phyloP scores from a whole-genome alignment of 2,888 invertebrate genomes.

The Cheilosia pagana region DNA sequence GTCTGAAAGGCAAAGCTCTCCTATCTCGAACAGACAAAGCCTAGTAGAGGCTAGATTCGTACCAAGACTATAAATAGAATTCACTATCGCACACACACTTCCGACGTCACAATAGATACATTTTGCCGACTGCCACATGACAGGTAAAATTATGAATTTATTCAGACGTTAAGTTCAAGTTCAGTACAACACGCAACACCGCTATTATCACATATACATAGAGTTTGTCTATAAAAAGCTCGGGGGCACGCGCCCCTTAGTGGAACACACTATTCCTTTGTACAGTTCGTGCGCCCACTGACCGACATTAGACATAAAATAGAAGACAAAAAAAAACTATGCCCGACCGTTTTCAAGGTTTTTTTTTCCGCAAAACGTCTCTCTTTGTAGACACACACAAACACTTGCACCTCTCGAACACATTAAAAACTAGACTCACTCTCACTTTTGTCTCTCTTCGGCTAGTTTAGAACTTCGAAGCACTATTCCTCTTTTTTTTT shows the following conservation, averaged over 20 bases:
- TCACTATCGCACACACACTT: slow-evolving; percentile 68
- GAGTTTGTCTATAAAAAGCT: slow-evolving; percentile 51
- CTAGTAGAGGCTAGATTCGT: slow-evolving; percentile 87
- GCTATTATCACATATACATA: slow-evolving; percentile 11
- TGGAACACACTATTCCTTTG: slow-evolving; percentile 33
- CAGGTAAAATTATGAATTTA: slow-evolving; percentile 36
- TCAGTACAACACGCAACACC: slow-evolving; percentile 77
- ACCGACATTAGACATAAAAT: slow-evolving; percentile 72
- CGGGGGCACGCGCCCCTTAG: slow-evolving; percentile 49
- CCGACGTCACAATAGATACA: slow-evolving; percentile 27
- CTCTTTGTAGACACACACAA: neutral
- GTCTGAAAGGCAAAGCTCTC: slow-evolving; percentile 82
- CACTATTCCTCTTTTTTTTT: slow-evolving; percentile 45
- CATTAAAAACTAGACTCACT: slow-evolving; percentile 47
- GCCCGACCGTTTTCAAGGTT: slow-evolving; percentile 68
- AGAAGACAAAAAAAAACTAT: slow-evolving; percentile 36
- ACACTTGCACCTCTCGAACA: slow-evolving; percentile 11
- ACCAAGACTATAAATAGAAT: slow-evolving; percentile 76
- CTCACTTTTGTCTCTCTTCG: slow-evolving; percentile 59
- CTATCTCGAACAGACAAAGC: slow-evolving; percentile 85
- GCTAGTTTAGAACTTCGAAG: slow-evolving; percentile 47
- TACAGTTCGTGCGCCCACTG: slow-evolving; percentile 72
- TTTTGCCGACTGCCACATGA: slow-evolving; percentile 48
- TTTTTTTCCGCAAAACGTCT: neutral
- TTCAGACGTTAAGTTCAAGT: slow-evolving; percentile 80